These are phyloP conservation scores for Apodemus speciosus DNA, from an alignment of 2,113 vertebrate species.

Conservation along the genomic window DNA sequence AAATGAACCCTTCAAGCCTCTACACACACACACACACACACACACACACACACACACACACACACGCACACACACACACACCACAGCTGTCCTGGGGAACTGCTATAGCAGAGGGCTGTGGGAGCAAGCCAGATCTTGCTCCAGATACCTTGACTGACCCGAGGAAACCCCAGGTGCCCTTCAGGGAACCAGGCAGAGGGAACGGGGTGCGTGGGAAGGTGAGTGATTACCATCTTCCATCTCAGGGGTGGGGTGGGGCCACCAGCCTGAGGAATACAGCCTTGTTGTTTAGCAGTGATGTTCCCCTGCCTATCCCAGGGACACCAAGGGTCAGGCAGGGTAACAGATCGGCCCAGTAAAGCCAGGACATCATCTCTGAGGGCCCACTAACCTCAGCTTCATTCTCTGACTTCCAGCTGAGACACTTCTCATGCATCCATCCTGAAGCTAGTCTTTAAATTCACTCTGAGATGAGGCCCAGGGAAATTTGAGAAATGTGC, in stretches of 20 bases:
- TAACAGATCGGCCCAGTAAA: neutral
- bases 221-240: neutral
- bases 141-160: constrained; percentile 49
- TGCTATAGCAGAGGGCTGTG: neutral
- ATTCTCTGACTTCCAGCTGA: neutral
- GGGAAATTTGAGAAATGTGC: neutral
- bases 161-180: constrained; percentile 42
- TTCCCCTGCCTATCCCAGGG: neutral
- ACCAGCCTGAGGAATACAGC: neutral
- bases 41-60: no score
- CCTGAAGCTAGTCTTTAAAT: neutral
- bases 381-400: neutral
- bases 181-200: neutral
- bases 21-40: no score
- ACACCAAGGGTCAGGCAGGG: neutral
- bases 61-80: neutral
- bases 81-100: neutral
- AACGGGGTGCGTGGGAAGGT: constrained; percentile 23
- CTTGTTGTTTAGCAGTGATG: neutral
- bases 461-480: neutral
- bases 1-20: neutral
- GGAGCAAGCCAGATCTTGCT: neutral
- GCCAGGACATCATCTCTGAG: neutral
- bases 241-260: neutral
- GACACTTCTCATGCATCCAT: neutral